A percentile compares a stretch with the other conserved stretches of the same genome.
phyloP scores from a whole-genome alignment of 2,888 invertebrate genomes.

The Tetrapedia diversipes region DNA sequence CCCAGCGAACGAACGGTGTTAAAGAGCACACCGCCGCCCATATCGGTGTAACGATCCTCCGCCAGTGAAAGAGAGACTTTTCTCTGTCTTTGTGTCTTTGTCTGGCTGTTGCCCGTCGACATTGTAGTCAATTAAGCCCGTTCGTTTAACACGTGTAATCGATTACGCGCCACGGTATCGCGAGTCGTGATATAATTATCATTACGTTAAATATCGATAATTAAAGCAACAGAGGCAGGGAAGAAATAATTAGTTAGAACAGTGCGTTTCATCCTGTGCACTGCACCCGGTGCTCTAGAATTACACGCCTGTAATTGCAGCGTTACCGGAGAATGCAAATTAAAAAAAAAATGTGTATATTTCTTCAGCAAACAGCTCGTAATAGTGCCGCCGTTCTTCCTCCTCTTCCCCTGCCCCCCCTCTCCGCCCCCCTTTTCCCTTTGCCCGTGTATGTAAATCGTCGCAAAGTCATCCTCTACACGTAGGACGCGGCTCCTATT shows the following conservation, averaged over 20 bases:
- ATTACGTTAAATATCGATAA: constrained; percentile 11
- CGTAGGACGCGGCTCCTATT: constrained; percentile 9
- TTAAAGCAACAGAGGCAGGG: constrained; percentile 6
- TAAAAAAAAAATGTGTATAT: not conserved
- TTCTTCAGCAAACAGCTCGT: not conserved
- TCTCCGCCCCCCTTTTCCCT: not conserved
- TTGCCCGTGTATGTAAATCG: constrained; percentile 13
- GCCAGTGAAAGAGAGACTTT: not conserved
- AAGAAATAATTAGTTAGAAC: not conserved
- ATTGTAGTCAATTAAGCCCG: constrained; percentile 8
- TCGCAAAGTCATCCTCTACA: constrained; percentile 14
- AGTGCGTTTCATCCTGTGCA: no score
- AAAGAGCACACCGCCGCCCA: no score
- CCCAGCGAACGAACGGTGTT: constrained; percentile 7
- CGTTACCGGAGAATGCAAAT: not conserved
- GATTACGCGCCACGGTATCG: not conserved
- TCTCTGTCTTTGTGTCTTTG: no score
- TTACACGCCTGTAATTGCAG: not conserved
- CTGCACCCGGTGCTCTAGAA: not conserved
- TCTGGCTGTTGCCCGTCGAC: not conserved
- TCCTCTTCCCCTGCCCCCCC: no score
- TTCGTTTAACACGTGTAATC: not conserved
- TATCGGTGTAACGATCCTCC: constrained; percentile 17
- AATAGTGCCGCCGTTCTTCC: no score
- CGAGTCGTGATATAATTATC: constrained; percentile 12